These are phyloP conservation scores for Archaeoteleia sp. DNA, from an alignment of 2,888 invertebrate species.

Conservation along the genomic window DNA sequence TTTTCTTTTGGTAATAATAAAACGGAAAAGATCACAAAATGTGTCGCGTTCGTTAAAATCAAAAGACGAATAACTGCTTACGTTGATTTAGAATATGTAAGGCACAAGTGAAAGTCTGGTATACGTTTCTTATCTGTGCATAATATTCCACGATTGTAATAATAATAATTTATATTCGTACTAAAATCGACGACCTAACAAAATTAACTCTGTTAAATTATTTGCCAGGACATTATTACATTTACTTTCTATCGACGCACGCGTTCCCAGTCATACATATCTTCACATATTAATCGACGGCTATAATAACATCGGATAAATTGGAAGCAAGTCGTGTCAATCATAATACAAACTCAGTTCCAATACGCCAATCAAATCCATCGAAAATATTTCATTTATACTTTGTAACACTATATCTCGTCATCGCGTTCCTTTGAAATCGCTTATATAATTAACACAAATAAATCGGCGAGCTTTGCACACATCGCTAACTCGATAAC, in stretches of 20 bases:
- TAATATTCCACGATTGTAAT: slow-evolving; percentile 1
- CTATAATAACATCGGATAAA: neutral
- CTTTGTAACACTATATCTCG: slow-evolving; percentile 1
- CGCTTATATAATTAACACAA: slow-evolving; percentile 5
- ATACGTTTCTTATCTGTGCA: neutral
- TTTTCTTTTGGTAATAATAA: too few relatives aligned
- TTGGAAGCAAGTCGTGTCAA: neutral
- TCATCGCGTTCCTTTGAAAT: neutral
- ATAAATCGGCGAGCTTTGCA: slow-evolving; percentile 36
- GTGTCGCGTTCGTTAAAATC: slow-evolving; percentile 7
- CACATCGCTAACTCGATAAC: slow-evolving; percentile 39
- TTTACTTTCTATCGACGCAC: neutral
- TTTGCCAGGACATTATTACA: slow-evolving; percentile 1
- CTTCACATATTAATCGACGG: neutral
- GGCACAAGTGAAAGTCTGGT: slow-evolving; percentile 44
- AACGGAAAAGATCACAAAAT: too few relatives aligned
- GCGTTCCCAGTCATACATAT: neutral
- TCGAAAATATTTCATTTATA: slow-evolving; percentile 4
- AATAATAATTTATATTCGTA: slow-evolving; percentile 10
- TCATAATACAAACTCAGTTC: neutral
- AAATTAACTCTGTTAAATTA: neutral
- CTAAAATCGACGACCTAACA: slow-evolving; percentile 2
- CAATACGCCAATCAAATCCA: slow-evolving; percentile 8
- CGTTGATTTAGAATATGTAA: slow-evolving; percentile 27
- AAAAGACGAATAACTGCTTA: too few relatives aligned